Evolutionary conservation across 2,888 invertebrate genomes (phyloP), one percentile per base, ranked within the genome.

Genomic region (Cephus nigrinus): DNA sequence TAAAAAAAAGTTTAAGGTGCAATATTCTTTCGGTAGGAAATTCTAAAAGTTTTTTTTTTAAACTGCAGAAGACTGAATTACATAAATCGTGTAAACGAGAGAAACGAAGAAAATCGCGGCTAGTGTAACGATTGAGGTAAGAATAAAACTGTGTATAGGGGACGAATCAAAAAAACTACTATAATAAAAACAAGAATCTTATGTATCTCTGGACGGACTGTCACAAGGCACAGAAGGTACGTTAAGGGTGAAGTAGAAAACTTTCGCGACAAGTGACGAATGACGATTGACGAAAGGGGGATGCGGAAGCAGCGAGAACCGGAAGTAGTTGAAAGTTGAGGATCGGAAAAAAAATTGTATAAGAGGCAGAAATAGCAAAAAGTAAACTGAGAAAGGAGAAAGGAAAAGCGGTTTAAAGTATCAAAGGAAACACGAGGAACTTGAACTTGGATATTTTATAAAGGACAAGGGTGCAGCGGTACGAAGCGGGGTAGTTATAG

Each of bases 351-450:
- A 71, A 71, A 71, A 11, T 2, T 2, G 3, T 71, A 30, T 23
- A 30, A 32, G 11, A 32, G 71, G 4, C 9, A 71, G 3, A 32
- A 31, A n/a, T 9, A 5, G n/a, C 23, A 31, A 23, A 31, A 11
- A 12, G 30, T 30, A 71, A 33, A 23, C 15, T 2, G 3, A 33
- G 30, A 11, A 71, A 32, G 33, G 33, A 71, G 33, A 71, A 71
- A 30, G 1, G 12, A 71, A 30, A 71, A 9, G 1, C 5, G 31
- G 1, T 3, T 32, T 71, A 23, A 71, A 71, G 71, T 32, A 11
- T 30, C 12, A 11, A 23, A 71, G 9, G 33, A 76, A 84, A 82
- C 79, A 77, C n/a, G 55, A 79, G 71, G 72, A 30, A 76, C 71
- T 40, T 74, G 75, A 33, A 73, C 12, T 55, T 73, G 74, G 75